Evolutionary conservation across 23 tunicate genomes (phyloP), one percentile per base, ranked within the genome.

Genomic region (Ciona savignyi): DNA sequence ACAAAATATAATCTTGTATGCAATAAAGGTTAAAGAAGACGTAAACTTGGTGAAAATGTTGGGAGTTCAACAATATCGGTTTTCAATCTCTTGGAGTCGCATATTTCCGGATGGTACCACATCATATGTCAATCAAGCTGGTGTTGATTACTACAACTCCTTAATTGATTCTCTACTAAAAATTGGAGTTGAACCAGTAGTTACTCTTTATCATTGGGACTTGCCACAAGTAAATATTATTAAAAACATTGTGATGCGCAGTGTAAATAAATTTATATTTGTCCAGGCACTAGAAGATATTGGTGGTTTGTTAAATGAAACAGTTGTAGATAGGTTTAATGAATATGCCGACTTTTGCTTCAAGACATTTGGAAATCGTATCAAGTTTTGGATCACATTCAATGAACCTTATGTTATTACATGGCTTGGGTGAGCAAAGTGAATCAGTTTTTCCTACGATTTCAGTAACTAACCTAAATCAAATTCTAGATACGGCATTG

Each of bases 121-220:
- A 19, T 28, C 85, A 9, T 80, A 71, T 21, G 29, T 87, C 30
- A 83, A 87, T 42, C 85, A 73, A 60, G 63, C 83, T 29, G 99
- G 99, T 25, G 85, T 94, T 25, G 90, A 87, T 80, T 83, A 94
- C 71, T 94, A 94, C 79, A 89, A 80, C 76, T 62, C 34, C 6
- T 62, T 94, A 23, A 81, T 94, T 51, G 89, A 87, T 64, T 48
- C 62, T 0, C 86, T 94, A 0, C 35, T 82, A 32, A 84, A 69
- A 23, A 73, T 74, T 60, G 86, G 86, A 64, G 62, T 93, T 29
- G 94, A 93, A 82, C 98, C 98, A 6, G 93, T 93, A 4, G 98
- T 93, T 11, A 93, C 98, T 24, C 74, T 93, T 29, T 93, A 93
- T 49, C 98, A 93, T 65, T 93, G 98, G 98, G 98, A 93, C 73